Evolutionary conservation across 2,113 vertebrate species (phyloP).

Genomic region (Lathamus discolor): DNA sequence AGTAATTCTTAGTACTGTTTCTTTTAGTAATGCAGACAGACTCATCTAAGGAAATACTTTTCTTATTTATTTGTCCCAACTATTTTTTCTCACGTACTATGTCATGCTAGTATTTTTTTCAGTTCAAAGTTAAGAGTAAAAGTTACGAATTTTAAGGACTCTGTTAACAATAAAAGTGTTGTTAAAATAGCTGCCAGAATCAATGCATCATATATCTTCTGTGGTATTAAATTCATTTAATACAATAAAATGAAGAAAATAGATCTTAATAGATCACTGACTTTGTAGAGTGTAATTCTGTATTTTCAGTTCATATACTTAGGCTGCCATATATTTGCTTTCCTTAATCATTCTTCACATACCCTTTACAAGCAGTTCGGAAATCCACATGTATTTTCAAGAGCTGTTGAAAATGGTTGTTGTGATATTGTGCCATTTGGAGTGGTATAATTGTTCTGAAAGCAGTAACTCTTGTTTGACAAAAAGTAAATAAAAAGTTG

Average conservation of each 20-base stretch:
- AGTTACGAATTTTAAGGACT: neutral
- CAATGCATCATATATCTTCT: neutral
- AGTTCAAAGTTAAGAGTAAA: neutral
- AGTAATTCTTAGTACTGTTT: neutral
- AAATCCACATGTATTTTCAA: neutral
- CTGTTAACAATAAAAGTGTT: neutral
- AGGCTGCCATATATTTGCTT: neutral
- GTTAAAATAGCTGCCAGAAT: neutral
- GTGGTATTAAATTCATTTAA: neutral
- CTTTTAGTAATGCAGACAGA: neutral
- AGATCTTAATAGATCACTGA: neutral
- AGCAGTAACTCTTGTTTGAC: neutral
- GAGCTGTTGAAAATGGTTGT: neutral
- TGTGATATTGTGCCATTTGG: neutral
- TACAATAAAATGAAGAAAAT: neutral
- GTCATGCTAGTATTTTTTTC: neutral
- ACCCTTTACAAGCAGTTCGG: neutral
- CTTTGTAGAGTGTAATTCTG: neutral
- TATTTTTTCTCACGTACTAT: rapidly evolving
- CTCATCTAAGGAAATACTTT: neutral
- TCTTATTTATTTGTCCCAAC: neutral
- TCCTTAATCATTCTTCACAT: neutral
- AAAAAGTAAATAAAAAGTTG: neutral
- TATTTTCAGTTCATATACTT: neutral
- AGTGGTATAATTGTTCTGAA: neutral